phyloP scores from a whole-genome alignment of 2,113 vertebrate species.

The Cyphomyrus discorhynchus region DNA sequence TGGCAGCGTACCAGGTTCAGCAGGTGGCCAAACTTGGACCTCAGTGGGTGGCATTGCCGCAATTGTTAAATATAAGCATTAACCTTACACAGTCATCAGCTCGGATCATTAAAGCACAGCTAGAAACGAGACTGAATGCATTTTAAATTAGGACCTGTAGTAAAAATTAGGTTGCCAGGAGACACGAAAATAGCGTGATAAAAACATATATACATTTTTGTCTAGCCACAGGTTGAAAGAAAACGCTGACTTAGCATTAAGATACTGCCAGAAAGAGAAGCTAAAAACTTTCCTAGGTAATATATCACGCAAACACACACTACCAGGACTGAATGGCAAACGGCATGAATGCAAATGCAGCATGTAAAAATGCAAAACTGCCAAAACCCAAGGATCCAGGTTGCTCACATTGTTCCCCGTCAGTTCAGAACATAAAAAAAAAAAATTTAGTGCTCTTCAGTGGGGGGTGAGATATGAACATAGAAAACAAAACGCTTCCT shows the following conservation, averaged over 20 bases:
- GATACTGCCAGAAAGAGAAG: neutral
- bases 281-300: neutral
- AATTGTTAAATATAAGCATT: constrained; percentile 26
- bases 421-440: neutral
- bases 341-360: neutral
- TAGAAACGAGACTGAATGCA: neutral
- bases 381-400: neutral
- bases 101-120: neutral
- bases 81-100: constrained; percentile 9
- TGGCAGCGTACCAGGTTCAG: constrained; percentile 37
- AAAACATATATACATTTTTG: neutral
- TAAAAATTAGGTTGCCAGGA: neutral
- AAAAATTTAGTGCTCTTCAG: neutral
- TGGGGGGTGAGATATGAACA: neutral
- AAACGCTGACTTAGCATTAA: neutral
- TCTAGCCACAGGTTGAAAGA: neutral
- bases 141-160: neutral
- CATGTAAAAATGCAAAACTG: neutral
- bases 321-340: neutral
- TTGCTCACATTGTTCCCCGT: neutral
- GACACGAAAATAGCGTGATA: neutral
- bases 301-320: neutral
- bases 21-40: constrained; percentile 33
- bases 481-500: neutral
- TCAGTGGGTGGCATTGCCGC: constrained; percentile 10